Percentiles rank a stretch among this genome's conserved stretches.
Conservation (phyloP, 2,113 vertebrate species). For the Ptychochromis oligacanthus region DNA sequence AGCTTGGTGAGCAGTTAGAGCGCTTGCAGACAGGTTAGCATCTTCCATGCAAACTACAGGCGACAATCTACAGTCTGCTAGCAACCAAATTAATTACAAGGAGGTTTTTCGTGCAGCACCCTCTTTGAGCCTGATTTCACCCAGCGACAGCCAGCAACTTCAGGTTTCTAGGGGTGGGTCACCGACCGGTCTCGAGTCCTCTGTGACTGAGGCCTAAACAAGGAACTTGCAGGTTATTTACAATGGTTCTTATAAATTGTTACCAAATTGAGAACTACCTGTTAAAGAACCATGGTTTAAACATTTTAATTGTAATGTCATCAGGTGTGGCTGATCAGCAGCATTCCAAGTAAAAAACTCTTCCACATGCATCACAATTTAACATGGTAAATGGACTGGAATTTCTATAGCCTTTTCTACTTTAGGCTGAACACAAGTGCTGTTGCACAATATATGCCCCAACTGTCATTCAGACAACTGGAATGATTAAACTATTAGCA, state of each 20-base stretch:
- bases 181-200: neutral
- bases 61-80: no score
- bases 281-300: neutral
- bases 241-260: neutral
- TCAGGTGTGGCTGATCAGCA: neutral
- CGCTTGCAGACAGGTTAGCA: no score
- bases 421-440: neutral
- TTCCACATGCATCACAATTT: neutral
- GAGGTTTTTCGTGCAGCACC: no score
- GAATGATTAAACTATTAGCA: neutral
- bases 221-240: neutral
- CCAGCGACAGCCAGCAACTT: neutral
- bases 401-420: neutral
- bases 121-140: neutral
- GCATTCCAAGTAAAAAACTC: neutral
- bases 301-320: neutral
- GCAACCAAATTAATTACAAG: no score
- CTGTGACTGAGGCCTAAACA: neutral
- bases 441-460: neutral
- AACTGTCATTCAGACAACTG: neutral
- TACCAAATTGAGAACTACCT: neutral
- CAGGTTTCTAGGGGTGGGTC: no score
- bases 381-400: rapidly evolving
- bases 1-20: no score
- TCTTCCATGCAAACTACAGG: no score